Evolutionary conservation across 2,888 invertebrate genomes (phyloP).

Genomic region (Blastobasis adustella): DNA sequence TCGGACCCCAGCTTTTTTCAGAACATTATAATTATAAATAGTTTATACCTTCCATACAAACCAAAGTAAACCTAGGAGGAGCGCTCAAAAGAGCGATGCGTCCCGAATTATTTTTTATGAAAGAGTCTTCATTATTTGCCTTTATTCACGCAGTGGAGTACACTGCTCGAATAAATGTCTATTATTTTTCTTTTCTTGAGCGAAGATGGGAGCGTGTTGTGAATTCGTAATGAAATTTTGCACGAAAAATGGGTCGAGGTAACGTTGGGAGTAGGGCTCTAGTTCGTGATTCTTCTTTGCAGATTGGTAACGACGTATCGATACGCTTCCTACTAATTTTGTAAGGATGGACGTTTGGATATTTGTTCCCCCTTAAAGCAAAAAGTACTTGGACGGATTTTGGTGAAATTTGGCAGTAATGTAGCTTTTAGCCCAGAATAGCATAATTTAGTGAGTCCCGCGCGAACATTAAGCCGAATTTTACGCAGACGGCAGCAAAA

Average conservation of each 20-base stretch:
- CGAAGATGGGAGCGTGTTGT: constrained; percentile 6
- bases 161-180: constrained; percentile 7
- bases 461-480: too few species aligned
- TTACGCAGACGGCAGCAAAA: too few species aligned
- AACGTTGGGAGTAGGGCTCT: not conserved
- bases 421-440: too few species aligned
- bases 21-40: too few species aligned
- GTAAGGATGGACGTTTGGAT: not conserved
- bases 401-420: not conserved
- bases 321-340: too few species aligned
- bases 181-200: constrained; percentile 11
- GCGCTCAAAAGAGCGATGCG: not conserved
- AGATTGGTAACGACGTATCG: too few species aligned
- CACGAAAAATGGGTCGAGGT: not conserved
- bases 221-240: constrained; percentile 11
- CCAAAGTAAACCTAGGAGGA: too few species aligned
- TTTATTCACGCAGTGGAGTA: constrained; percentile 4
- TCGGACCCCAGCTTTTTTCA: too few species aligned
- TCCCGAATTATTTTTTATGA: constrained; percentile 1
- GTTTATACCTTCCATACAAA: too few species aligned
- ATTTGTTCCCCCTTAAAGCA: not conserved
- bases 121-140: constrained; percentile 6
- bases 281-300: too few species aligned
- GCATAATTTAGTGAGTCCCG: too few species aligned
- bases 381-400: not conserved